These are phyloP conservation scores for Oconnorella tubifera DNA, from an alignment of 2,888 invertebrate species.

Conservation along the genomic window DNA sequence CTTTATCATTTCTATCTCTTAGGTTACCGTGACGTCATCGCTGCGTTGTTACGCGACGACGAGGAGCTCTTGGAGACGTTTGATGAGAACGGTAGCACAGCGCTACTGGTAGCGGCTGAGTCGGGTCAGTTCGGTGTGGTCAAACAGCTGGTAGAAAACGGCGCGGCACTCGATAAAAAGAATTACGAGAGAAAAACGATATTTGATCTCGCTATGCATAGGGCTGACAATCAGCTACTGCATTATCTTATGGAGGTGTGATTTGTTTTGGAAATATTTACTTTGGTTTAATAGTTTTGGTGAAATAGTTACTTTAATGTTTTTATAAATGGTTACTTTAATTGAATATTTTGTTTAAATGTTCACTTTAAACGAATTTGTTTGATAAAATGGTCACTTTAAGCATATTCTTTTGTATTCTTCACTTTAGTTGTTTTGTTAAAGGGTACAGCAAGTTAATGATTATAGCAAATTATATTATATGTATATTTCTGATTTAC, in stretches of 20 bases:
- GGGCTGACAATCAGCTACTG: constrained; percentile 6
- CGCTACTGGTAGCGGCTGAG: constrained; percentile 18
- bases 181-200: constrained; percentile 22
- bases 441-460: too few relatives aligned
- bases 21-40: constrained; percentile 15
- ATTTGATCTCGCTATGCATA: constrained; percentile 23
- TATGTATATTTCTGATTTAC: too few relatives aligned
- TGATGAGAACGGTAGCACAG: constrained; percentile 23
- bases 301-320: too few relatives aligned
- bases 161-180: constrained; percentile 19
- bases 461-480: too few relatives aligned
- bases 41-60: constrained; percentile 12
- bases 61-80: constrained; percentile 7
- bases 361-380: too few relatives aligned
- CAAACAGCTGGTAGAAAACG: constrained; percentile 12
- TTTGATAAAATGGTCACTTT: too few relatives aligned
- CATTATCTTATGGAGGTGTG: constrained; percentile 20
- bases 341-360: too few relatives aligned
- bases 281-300: too few relatives aligned
- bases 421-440: too few relatives aligned
- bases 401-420: too few relatives aligned
- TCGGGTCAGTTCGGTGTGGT: constrained; percentile 2
- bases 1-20: too few relatives aligned
- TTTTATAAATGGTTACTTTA: too few relatives aligned
- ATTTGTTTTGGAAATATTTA: not conserved